phyloP scores from a whole-genome alignment of 2,888 invertebrate species.

The Abscondita cerata region DNA sequence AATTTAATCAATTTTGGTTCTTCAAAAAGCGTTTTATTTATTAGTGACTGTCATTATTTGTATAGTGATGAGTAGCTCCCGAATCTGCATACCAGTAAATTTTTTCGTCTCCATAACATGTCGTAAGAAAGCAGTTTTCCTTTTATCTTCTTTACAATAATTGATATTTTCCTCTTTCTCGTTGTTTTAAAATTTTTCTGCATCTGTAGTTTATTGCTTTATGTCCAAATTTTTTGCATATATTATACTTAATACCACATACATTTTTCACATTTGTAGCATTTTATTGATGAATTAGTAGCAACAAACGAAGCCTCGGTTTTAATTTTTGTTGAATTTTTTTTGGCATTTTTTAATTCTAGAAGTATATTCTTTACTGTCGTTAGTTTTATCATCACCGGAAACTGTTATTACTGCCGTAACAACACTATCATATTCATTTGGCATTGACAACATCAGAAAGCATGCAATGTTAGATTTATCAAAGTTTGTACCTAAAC shows the following conservation, averaged over 20 bases:
- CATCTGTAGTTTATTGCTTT: too few relatives aligned
- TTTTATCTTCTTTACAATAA: neutral
- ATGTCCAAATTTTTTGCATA: conserved; percentile 5
- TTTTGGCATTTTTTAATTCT: conserved; percentile 13
- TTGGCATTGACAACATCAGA: conserved; percentile 39
- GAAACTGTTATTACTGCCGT: conserved; percentile 40
- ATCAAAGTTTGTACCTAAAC: conserved; percentile 49
- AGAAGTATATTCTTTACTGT: conserved; percentile 35
- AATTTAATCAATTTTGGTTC: too few relatives aligned
- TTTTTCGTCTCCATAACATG: too few relatives aligned
- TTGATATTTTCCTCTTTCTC: neutral
- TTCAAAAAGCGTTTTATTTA: too few relatives aligned
- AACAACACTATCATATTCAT: conserved; percentile 36
- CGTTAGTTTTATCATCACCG: conserved; percentile 31
- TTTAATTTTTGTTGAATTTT: neutral
- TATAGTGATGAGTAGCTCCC: neutral
- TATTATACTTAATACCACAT: conserved; percentile 33
- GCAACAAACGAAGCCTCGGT: conserved; percentile 7
- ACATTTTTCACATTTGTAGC: conserved; percentile 49
- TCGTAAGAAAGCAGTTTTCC: neutral
- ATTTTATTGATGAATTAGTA: conserved; percentile 39
- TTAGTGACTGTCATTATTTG: neutral
- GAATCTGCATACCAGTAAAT: conserved; percentile 4
- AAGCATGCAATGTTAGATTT: conserved; percentile 50
- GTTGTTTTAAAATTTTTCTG: conserved; percentile 34